These are phyloP conservation scores for Ganaspis sp. DNA, from an alignment of 1,140 invertebrate genomes.

Conservation along the genomic window DNA sequence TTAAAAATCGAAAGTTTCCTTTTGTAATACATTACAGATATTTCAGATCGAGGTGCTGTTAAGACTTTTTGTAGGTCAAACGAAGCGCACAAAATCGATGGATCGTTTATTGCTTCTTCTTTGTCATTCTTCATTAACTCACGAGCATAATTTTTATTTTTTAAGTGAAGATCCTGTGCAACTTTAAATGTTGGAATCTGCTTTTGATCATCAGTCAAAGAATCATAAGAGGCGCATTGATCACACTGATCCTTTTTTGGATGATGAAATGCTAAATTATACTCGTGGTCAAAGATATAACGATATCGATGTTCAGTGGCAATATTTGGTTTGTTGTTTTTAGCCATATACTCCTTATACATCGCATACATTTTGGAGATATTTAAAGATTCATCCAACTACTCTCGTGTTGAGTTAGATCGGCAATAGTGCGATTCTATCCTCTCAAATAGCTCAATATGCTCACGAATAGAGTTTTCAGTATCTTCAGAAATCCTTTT, in stretches of 20 bases:
- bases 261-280: background rate
- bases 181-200: background rate
- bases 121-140: background rate
- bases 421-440: background rate
- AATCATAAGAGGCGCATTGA: background rate
- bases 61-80: slow-evolving; percentile 44
- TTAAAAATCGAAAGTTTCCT: slow-evolving; percentile 71
- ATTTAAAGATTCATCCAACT: background rate
- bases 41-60: slow-evolving; percentile 44
- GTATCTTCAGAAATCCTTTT: no score
- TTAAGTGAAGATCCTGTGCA: background rate
- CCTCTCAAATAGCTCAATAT: background rate
- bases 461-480: no score
- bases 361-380: background rate
- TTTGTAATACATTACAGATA: slow-evolving; percentile 63
- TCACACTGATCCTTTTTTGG: background rate
- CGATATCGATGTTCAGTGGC: background rate
- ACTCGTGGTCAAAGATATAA: background rate
- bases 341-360: background rate
- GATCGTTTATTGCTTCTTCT: background rate
- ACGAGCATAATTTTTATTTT: background rate
- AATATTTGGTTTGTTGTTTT: background rate
- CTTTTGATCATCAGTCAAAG: background rate
- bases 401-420: background rate
- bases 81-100: background rate